A percentile compares a stretch with the other conserved stretches of the same genome.
Conservation (phyloP, 2,888 invertebrate species). For the Ferdinandea cuprea region DNA sequence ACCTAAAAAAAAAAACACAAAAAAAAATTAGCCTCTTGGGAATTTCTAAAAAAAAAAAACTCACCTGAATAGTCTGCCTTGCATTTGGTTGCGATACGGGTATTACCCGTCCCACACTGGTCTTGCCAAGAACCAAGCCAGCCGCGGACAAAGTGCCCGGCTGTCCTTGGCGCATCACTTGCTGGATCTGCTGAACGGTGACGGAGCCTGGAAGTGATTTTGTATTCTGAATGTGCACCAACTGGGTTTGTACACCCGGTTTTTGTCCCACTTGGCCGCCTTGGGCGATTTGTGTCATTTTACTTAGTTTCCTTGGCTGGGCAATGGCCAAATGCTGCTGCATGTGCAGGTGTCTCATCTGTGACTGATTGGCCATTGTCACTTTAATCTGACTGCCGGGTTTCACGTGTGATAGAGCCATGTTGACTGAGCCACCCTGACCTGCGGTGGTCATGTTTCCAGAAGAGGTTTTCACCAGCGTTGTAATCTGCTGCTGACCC, state of each 20-base stretch:
- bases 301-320: conserved; percentile 85
- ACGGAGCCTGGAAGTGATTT: conserved; percentile 85
- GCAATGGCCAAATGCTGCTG: conserved; percentile 85
- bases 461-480: conserved; percentile 81
- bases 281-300: conserved; percentile 85
- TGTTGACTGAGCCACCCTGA: conserved; percentile 80
- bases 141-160: conserved; percentile 81
- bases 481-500: conserved; percentile 81
- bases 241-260: conserved; percentile 86
- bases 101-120: conserved; percentile 86
- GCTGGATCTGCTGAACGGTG: conserved; percentile 90
- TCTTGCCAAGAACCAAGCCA: conserved; percentile 86
- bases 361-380: conserved; percentile 86
- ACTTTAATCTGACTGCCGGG: conserved; percentile 83
- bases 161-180: conserved; percentile 87
- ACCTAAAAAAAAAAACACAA: conserved; percentile 81
- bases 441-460: conserved; percentile 79
- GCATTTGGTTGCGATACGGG: conserved; percentile 85
- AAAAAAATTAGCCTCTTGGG: no score
- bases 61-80: conserved; percentile 85
- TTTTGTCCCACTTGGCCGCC: conserved; percentile 75
- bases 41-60: conserved; percentile 13
- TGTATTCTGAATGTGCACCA: conserved; percentile 88
- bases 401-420: conserved; percentile 82
- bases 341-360: conserved; percentile 87